phyloP scores from a whole-genome alignment of 2,888 invertebrate species.

The Patella ulyssiponensis region DNA sequence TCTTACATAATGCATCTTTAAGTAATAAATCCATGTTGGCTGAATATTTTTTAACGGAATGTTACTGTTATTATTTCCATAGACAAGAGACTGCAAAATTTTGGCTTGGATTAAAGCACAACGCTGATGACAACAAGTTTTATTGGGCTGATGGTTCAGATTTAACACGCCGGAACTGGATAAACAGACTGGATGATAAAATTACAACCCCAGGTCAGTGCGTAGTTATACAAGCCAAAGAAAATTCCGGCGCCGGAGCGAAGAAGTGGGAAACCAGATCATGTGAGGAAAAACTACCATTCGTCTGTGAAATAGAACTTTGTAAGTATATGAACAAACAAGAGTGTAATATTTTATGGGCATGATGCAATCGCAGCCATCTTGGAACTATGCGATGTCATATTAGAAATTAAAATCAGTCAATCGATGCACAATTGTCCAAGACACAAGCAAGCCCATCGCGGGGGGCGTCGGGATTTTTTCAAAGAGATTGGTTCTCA shows the following conservation, averaged over 20 bases:
- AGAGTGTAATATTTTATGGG: neutral
- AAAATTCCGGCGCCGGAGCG: neutral
- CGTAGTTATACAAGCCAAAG: neutral
- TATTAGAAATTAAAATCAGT: too few relatives aligned
- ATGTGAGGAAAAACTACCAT: conserved; percentile 12
- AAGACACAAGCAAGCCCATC: neutral
- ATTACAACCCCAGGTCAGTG: conserved; percentile 9
- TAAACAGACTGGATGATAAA: conserved; percentile 10
- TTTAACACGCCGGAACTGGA: conserved; percentile 1
- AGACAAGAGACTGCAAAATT: neutral
- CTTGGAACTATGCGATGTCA: too few relatives aligned
- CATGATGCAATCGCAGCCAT: too few relatives aligned
- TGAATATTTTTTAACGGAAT: too few relatives aligned
- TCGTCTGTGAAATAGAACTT: conserved; percentile 18
- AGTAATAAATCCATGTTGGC: too few relatives aligned
- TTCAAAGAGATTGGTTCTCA: too few relatives aligned
- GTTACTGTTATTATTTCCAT: neutral
- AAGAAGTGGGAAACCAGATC: conserved; percentile 6
- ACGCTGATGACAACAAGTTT: conserved; percentile 17
- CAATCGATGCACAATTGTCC: neutral
- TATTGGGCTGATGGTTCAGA: conserved; percentile 19
- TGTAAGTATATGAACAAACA: conserved; percentile 5
- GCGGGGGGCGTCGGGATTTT: too few relatives aligned
- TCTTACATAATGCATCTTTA: too few relatives aligned
- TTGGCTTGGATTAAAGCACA: conserved; percentile 19